Conservation (phyloP, 2,113 vertebrate genomes). For the Arenaria interpres region DNA sequence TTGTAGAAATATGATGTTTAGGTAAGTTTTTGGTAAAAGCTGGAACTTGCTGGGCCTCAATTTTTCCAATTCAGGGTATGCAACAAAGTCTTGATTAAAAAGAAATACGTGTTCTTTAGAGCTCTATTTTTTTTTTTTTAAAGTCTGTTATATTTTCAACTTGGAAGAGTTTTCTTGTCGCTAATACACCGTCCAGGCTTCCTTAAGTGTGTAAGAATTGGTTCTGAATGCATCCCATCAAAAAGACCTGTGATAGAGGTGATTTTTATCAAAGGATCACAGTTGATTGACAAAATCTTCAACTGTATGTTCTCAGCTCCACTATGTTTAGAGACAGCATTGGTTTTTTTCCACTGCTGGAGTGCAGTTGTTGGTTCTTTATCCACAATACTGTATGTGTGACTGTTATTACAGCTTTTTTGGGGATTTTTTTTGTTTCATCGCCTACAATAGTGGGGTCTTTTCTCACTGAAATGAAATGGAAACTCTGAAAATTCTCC, state of each 20-base stretch:
- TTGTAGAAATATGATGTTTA: not conserved
- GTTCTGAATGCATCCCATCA: not conserved
- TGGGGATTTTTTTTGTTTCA: not conserved
- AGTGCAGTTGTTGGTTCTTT: not conserved
- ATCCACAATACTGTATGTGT: not conserved
- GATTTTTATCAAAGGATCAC: not conserved
- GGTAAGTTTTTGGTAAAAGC: not conserved
- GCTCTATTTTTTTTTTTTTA: not conserved
- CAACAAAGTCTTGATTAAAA: not conserved
- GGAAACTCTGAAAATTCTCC: not conserved
- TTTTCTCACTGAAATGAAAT: not conserved
- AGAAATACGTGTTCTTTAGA: not conserved
- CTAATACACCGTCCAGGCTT: not conserved
- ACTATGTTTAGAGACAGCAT: not conserved
- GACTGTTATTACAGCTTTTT: not conserved
- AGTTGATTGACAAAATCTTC: not conserved
- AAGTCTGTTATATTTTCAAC: not conserved
- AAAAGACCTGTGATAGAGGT: not conserved
- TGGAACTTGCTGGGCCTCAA: not conserved
- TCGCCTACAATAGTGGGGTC: fast-evolving
- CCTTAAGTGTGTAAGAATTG: not conserved
- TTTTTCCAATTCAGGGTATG: not conserved
- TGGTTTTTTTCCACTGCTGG: not conserved
- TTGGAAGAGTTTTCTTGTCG: not conserved
- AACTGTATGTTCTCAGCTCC: not conserved